Base-by-base conservation (phyloP, 2,888 invertebrate genomes). In the Plagodis pulveraria region DNA sequence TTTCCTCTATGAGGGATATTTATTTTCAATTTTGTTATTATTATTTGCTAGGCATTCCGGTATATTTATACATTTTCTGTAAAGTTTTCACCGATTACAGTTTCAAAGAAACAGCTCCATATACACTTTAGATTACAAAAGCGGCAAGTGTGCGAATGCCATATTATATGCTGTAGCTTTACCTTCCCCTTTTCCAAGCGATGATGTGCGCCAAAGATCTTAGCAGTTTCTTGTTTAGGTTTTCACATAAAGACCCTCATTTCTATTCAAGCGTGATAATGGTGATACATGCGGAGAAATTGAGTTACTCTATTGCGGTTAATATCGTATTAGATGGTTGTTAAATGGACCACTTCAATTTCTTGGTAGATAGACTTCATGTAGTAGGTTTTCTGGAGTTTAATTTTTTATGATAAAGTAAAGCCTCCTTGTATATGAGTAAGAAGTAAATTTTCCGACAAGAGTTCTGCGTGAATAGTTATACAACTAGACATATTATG, bases 301-400 rank as follows among this genome's bases (percentile, higher is more conserved):
- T 56, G 56, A 56, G 49, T 56, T 49, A 45, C 56, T 49, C 45
- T 44, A 50, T 56, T 45, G 56, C 33, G 56, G 50, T 56, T 56
- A 44, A 56, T 56, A 56, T 56, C 49, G 38, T 56, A 50, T 56
- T 56, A 56, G 22, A 22, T 22, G 33, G 50, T 38, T 56, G 50
- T 12, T 56, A 50, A 56, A 56, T 56, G 56, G 49, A 50, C 44
- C 56, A 49, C n/a, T 34, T 7, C 43, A 44, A 45, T 55, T 56
- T 55, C 43, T 49, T 56, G 49, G 44, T 36, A 43, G 38, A 33
- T 40, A 49, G 44, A n/a, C 11, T 9, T 9, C 7, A 4, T 38
- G 1, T 38, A 38, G 38, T 38, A 5, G 38, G 38, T 38, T 22
- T 2, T 22, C 22, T 22, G 4, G 22, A 22, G 2, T 22, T 22